A percentile compares a stretch with the other conserved stretches of the same genome.
phyloP scores from a whole-genome alignment of 2,797 vertebrate species.

The Leptodactylus fallax region DNA sequence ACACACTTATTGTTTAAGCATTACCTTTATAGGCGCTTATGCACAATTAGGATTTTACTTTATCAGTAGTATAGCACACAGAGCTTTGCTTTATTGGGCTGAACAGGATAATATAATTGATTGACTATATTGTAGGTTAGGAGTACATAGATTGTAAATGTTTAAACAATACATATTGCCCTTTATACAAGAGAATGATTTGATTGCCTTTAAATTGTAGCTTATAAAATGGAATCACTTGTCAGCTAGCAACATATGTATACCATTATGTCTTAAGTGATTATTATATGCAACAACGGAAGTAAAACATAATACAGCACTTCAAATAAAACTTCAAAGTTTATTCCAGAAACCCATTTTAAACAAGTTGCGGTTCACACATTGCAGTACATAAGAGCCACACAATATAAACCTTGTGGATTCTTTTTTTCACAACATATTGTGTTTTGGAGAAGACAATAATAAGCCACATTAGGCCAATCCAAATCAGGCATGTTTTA shows the following conservation, averaged over 20 bases:
- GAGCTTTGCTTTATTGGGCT: neutral
- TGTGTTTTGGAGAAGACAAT: no score
- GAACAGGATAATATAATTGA: neutral
- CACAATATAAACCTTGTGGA: no score
- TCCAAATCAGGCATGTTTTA: no score
- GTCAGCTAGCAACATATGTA: neutral
- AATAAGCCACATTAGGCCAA: no score
- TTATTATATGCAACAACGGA: neutral
- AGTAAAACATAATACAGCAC: no score
- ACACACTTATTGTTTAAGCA: neutral
- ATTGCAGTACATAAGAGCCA: no score
- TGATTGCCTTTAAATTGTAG: neutral
- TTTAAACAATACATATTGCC: neutral
- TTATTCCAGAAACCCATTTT: neutral
- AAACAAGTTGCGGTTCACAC: no score
- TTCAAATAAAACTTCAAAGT: no score
- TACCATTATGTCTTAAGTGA: constrained; percentile 6
- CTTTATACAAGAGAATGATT: neutral
- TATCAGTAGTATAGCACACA: neutral
- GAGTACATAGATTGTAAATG: neutral
- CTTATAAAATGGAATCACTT: neutral
- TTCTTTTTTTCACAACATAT: no score
- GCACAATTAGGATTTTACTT: neutral
- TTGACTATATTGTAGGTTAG: neutral
- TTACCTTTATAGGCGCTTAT: neutral